These are phyloP conservation scores for Turritopsis rubra DNA, from an alignment of 30 jellyfish, hydroid and myxozoan genomes.

Conservation along the genomic window DNA sequence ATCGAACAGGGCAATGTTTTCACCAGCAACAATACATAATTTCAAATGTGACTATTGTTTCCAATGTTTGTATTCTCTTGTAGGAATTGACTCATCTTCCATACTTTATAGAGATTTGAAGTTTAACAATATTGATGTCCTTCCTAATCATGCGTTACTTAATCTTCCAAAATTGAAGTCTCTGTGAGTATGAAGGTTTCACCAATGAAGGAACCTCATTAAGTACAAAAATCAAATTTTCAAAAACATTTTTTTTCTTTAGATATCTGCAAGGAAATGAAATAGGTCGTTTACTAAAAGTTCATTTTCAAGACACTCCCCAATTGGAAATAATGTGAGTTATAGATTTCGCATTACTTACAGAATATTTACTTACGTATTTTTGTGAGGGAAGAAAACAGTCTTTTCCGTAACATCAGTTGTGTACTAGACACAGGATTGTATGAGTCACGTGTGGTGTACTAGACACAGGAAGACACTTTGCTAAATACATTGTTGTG, in stretches of 20 bases:
- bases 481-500: not conserved
- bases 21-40: no score
- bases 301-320: conserved; percentile 20
- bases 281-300: conserved; percentile 20
- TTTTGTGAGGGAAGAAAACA: no score
- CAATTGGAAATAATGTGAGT: not conserved
- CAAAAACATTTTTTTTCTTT: not conserved
- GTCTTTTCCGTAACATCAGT: no score
- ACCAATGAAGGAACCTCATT: no score
- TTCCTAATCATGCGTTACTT: not conserved
- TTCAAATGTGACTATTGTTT: not conserved
- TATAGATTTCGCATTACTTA: not conserved
- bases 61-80: no score
- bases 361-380: no score
- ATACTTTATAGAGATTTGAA: not conserved
- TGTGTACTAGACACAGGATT: no score
- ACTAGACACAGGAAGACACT: not conserved
- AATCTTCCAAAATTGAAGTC: not conserved
- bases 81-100: not conserved
- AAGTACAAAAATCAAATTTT: no score
- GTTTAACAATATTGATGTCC: not conserved
- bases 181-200: no score
- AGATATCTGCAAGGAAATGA: conserved; percentile 18
- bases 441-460: no score
- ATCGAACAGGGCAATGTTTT: no score